These are phyloP conservation scores for Cyrtonyx montezumae DNA, from an alignment of 2,113 vertebrate species.

Conservation along the genomic window DNA sequence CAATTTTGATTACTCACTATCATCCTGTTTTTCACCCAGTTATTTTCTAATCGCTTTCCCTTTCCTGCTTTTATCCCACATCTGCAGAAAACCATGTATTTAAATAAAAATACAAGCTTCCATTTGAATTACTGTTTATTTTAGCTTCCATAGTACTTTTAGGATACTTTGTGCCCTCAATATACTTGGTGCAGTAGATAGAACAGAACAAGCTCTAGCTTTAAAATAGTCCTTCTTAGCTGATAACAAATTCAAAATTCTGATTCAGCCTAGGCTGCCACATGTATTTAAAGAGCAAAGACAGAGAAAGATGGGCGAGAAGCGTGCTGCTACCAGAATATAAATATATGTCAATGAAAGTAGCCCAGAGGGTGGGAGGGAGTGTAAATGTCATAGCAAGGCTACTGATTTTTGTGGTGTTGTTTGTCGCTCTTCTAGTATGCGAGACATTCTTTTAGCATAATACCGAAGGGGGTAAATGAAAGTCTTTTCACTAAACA, in stretches of 20 bases:
- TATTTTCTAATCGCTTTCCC: constrained; percentile 10
- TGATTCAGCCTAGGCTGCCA: background rate
- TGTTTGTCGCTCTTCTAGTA: background rate
- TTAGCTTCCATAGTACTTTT: background rate
- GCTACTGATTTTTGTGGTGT: background rate
- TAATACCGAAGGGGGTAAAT: background rate
- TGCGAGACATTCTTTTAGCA: background rate
- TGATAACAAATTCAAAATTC: constrained; percentile 3
- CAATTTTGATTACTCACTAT: constrained; percentile 1
- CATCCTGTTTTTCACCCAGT: background rate
- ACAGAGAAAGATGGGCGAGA: background rate
- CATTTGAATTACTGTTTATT: background rate
- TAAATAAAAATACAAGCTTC: constrained; percentile 16
- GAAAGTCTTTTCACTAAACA: background rate
- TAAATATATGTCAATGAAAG: background rate
- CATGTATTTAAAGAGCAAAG: background rate
- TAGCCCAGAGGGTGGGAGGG: background rate
- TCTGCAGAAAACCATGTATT: background rate
- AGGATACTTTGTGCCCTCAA: background rate
- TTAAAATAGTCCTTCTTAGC: background rate
- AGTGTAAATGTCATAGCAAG: background rate
- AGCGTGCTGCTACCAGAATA: background rate
- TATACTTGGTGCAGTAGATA: background rate
- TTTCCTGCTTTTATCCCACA: background rate
- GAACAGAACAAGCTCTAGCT: background rate